phyloP scores from a whole-genome alignment of 1,140 invertebrate genomes.

The Drosophila aff. region DNA sequence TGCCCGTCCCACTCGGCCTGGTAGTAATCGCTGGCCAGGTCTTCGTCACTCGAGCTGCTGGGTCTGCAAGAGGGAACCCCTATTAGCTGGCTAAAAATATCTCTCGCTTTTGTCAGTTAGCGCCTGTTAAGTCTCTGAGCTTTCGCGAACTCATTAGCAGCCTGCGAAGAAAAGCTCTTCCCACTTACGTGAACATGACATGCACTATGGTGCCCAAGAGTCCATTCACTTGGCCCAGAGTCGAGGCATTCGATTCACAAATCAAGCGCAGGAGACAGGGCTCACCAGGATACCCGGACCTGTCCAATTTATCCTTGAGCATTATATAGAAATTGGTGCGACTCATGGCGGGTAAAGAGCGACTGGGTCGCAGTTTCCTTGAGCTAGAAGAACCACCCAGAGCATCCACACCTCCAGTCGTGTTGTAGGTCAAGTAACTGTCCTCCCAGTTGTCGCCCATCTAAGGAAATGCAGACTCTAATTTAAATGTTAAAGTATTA shows the following conservation, averaged over 20 bases:
- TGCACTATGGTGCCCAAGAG: conserved; percentile 69
- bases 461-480: neutral
- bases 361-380: conserved; percentile 7
- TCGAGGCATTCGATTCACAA: conserved; percentile 68
- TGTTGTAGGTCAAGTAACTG: conserved; percentile 26
- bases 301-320: conserved; percentile 66
- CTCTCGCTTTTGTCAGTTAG: conserved; percentile 24
- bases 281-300: conserved; percentile 66
- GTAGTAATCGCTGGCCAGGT: conserved; percentile 86
- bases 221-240: conserved; percentile 67
- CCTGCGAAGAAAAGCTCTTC: conserved; percentile 7
- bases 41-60: conserved; percentile 86
- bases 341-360: conserved; percentile 47
- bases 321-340: conserved; percentile 68
- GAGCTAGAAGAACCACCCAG: neutral
- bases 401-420: conserved; percentile 16
- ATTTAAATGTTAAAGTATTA: neutral
- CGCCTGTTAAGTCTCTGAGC: conserved; percentile 7
- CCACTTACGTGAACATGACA: conserved; percentile 62
- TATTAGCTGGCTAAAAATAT: conserved; percentile 32
- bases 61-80: conserved; percentile 84
- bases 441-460: conserved; percentile 62
- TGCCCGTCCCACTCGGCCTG: conserved; percentile 86
- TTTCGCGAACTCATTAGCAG: conserved; percentile 15
- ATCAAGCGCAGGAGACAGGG: conserved; percentile 71